Evolutionary conservation across 2,888 invertebrate species (phyloP), one percentile per base, ranked within the genome.

Genomic region (Platypus cylindrus): DNA sequence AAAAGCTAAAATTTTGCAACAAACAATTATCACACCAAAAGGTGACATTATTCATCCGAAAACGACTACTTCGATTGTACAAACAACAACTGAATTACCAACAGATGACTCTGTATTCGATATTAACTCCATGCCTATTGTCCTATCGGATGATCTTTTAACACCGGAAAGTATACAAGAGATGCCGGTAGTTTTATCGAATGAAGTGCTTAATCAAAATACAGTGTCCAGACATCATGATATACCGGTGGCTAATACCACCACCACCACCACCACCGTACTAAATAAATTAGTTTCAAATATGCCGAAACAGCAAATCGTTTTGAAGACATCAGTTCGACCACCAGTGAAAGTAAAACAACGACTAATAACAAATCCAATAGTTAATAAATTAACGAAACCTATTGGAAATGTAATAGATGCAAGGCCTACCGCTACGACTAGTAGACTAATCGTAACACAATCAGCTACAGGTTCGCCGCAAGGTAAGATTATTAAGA

Each of bases 61-160:
- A 22, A 16, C 23, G 12, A 23, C 30, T 7, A 12, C 30, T 8
- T 11, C 37, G 15, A 28, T 38, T 17, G 13, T 31, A 23, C 22
- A 28, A 23, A 37, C 31, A 27, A 38, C 34, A 5, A 32, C 32
- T 11, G 36, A 17, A 22, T 4, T 17, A 5, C 46, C 43, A 29
- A 25, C 40, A 5, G 49, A 53, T 31, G 70, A 70, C 41, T 53
- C 63, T 36, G 59, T 72, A 43, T 73, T 80, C 44, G 81, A 82
- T 53, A 81, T 81, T 20, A 75, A 77, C 55, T 78, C 78, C 2
- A 79, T 81, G 77, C 81, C 81, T 2, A 76, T 81, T 41, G 77
- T 81, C 3, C 56, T 81, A 25, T 75, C 76, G 18, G 80, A 80
- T 46, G 78, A 79, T 47, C 68, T 75, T 24, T 57, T 78, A 37